A percentile compares a stretch with the other conserved stretches of the same genome.
phyloP scores from a whole-genome alignment of 1,140 invertebrate species.

The Ips typographus region DNA sequence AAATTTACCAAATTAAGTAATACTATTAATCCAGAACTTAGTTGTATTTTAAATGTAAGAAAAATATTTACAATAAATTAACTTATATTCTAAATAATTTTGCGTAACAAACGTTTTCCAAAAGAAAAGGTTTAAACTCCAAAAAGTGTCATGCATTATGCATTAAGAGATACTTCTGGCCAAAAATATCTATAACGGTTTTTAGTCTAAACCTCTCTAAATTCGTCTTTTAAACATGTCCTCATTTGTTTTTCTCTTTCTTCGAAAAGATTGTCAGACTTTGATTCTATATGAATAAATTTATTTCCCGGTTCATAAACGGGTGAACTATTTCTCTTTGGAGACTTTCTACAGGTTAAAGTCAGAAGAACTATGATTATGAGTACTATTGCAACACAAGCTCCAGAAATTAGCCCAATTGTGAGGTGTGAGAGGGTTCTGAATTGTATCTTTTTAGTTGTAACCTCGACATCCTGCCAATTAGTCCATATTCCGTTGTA shows the following conservation, averaged over 20 bases:
- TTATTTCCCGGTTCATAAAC: slow-evolving; percentile 12
- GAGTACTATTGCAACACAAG: slow-evolving; percentile 39
- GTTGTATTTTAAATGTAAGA: too few species aligned
- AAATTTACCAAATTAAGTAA: too few species aligned
- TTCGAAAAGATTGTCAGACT: slow-evolving; percentile 15
- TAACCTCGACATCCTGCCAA: slow-evolving; percentile 55
- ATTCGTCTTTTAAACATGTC: slow-evolving; percentile 26
- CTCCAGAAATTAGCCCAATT: slow-evolving; percentile 41
- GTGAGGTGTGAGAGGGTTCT: slow-evolving; percentile 40
- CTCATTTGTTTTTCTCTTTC: slow-evolving; percentile 34
- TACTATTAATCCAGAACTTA: too few species aligned
- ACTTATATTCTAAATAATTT: too few species aligned
- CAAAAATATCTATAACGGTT: too few species aligned
- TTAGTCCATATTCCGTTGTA: slow-evolving; percentile 60
- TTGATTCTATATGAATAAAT: slow-evolving; percentile 9
- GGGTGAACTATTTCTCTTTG: slow-evolving; percentile 10
- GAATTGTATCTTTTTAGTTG: slow-evolving; percentile 33
- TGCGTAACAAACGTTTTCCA: too few species aligned
- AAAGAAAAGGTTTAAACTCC: too few species aligned
- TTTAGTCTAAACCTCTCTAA: slow-evolving; percentile 26
- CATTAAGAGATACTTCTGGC: too few species aligned
- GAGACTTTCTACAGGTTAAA: slow-evolving; percentile 24
- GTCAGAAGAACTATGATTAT: slow-evolving; percentile 33
- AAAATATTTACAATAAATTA: too few species aligned
- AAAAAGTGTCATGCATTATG: too few species aligned